Percentiles rank a stretch among this genome's conserved stretches.
phyloP scores from a whole-genome alignment of 1,140 invertebrate species.

The Zaprionus gabonicus region DNA sequence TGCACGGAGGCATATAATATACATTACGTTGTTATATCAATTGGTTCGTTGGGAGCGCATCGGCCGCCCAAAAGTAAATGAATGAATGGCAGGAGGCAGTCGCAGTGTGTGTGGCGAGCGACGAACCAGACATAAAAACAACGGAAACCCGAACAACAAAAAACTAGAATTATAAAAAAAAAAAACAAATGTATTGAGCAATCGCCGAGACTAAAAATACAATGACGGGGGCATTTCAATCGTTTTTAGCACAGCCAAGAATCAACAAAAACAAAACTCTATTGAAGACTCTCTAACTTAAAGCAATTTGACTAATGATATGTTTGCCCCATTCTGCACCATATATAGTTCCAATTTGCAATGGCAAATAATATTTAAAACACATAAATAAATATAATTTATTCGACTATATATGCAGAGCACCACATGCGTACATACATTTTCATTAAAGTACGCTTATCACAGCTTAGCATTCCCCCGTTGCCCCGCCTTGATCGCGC shows the following conservation, averaged over 20 bases:
- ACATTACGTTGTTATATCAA: slow-evolving; percentile 30
- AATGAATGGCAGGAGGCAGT: slow-evolving; percentile 47
- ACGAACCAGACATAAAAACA: slow-evolving; percentile 36
- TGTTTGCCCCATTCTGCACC: not conserved
- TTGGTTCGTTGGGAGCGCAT: slow-evolving; percentile 36
- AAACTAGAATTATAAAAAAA: slow-evolving; percentile 34
- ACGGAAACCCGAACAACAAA: slow-evolving; percentile 26
- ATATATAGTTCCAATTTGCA: not conserved
- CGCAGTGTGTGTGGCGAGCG: slow-evolving; percentile 13
- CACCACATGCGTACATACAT: slow-evolving; percentile 10
- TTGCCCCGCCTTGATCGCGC: slow-evolving; percentile 16
- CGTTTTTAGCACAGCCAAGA: slow-evolving; percentile 44
- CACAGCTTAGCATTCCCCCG: slow-evolving; percentile 48
- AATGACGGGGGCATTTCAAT: slow-evolving; percentile 43
- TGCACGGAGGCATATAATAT: slow-evolving; percentile 1
- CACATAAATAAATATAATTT: not conserved
- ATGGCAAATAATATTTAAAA: not conserved
- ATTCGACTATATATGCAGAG: not conserved
- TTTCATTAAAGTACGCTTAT: slow-evolving; percentile 54
- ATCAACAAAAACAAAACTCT: slow-evolving; percentile 33
- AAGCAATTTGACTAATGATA: slow-evolving; percentile 23
- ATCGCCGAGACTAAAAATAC: slow-evolving; percentile 65
- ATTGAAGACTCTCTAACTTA: not conserved
- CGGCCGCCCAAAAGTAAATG: slow-evolving; percentile 58
- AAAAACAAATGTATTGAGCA: slow-evolving; percentile 46